phyloP scores from a whole-genome alignment of 2,113 vertebrate genomes.

The Callionymus lyra region DNA sequence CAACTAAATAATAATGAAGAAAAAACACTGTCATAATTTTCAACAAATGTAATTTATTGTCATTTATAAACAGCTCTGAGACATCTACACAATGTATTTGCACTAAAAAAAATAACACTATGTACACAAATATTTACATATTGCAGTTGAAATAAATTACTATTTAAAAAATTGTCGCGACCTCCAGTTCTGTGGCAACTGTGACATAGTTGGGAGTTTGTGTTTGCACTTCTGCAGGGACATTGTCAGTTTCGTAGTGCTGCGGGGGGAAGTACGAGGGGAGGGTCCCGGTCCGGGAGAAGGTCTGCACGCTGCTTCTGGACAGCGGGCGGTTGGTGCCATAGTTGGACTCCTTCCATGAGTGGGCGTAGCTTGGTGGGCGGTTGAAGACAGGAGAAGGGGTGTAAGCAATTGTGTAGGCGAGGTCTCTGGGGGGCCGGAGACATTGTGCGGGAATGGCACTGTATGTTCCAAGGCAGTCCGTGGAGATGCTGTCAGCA shows the following conservation, averaged over 20 bases:
- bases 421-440: constrained; percentile 30
- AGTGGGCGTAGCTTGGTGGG: constrained; percentile 22
- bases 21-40: too few relatives aligned
- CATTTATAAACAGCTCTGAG: too few relatives aligned
- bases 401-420: constrained; percentile 59
- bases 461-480: constrained; percentile 41
- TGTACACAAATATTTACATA: not conserved
- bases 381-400: constrained; percentile 37
- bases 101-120: not conserved
- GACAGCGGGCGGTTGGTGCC: constrained; percentile 40
- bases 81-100: too few relatives aligned
- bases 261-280: constrained; percentile 47
- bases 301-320: constrained; percentile 33
- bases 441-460: constrained; percentile 41
- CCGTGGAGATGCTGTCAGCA: constrained; percentile 34
- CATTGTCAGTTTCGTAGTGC: constrained; percentile 2
- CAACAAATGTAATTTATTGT: too few relatives aligned
- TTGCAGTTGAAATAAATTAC: constrained; percentile 19
- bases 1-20: too few relatives aligned
- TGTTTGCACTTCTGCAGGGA: constrained; percentile 10
- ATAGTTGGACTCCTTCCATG: constrained; percentile 47
- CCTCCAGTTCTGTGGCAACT: constrained; percentile 38
- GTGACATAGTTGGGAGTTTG: constrained; percentile 33
- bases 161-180: constrained; percentile 65
- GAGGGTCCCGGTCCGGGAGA: constrained; percentile 49